phyloP scores from a whole-genome alignment of 1,140 invertebrate species.

The Hermetia illucens region DNA sequence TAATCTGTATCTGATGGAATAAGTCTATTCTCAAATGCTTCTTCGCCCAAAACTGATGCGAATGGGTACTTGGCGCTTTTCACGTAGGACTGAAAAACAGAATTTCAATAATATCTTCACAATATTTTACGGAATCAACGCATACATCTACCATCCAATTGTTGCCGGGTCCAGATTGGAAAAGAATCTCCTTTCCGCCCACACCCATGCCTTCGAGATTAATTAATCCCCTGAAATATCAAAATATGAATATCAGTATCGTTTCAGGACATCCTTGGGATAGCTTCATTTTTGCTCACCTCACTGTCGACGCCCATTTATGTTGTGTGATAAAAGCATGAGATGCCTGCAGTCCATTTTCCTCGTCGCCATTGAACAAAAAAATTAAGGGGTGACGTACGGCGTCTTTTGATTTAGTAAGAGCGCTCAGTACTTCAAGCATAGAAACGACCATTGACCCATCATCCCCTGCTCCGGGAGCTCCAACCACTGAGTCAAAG shows the following conservation, averaged over 20 bases:
- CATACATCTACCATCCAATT: no score
- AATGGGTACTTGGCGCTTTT: no score
- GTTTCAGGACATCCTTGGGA: no score
- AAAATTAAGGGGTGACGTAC: slow-evolving; percentile 42
- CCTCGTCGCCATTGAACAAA: slow-evolving; percentile 79
- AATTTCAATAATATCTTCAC: slow-evolving; percentile 4
- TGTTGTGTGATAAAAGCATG: slow-evolving; percentile 88
- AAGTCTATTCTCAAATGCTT: slow-evolving; percentile 79
- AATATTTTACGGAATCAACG: no score
- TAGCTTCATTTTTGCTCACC: not conserved
- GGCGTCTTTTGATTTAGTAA: slow-evolving; percentile 43
- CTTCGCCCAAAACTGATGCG: slow-evolving; percentile 76
- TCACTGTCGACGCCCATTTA: slow-evolving; percentile 18
- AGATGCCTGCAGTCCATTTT: slow-evolving; percentile 73
- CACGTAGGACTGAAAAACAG: slow-evolving; percentile 49
- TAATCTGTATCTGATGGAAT: slow-evolving; percentile 88
- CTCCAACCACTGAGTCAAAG: no score
- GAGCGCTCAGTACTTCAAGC: slow-evolving; percentile 50
- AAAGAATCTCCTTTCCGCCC: slow-evolving; percentile 78
- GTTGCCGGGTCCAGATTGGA: slow-evolving; percentile 79
- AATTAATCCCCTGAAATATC: slow-evolving; percentile 53
- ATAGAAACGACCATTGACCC: slow-evolving; percentile 58
- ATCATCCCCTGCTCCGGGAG: slow-evolving; percentile 58
- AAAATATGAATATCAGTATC: no score
- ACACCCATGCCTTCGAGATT: slow-evolving; percentile 87